phyloP scores from a whole-genome alignment of 2,888 invertebrate species.

The Theretra japonica region DNA sequence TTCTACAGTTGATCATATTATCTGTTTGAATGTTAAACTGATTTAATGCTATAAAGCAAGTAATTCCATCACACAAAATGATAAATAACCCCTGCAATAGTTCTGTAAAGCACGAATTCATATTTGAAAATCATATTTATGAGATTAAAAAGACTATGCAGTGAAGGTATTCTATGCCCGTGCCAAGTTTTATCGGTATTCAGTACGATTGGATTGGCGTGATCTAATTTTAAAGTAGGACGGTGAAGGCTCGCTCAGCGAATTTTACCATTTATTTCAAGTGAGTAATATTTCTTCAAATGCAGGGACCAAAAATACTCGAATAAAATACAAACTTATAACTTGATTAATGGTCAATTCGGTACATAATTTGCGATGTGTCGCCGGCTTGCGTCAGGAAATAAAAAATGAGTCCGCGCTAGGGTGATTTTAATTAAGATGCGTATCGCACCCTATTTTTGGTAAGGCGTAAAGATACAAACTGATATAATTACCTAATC shows the following conservation, averaged over 20 bases:
- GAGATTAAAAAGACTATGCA: slow-evolving; percentile 5
- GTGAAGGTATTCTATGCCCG: background rate
- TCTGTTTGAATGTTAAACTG: no score
- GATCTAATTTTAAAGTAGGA: slow-evolving; percentile 7
- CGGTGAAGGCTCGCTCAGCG: slow-evolving; percentile 9
- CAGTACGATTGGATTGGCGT: slow-evolving; percentile 9
- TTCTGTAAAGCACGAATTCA: background rate
- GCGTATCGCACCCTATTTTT: background rate
- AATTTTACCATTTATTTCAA: slow-evolving; percentile 13
- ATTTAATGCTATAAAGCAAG: background rate
- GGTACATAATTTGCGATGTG: background rate
- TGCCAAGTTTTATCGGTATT: slow-evolving; percentile 10
- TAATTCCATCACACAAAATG: background rate
- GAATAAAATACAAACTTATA: background rate
- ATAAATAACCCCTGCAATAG: background rate
- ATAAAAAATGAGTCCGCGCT: background rate
- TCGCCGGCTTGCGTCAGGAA: background rate
- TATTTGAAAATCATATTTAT: background rate
- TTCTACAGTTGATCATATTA: no score
- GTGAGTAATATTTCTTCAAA: background rate
- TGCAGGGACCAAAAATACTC: background rate
- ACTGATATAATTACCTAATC: background rate
- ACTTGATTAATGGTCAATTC: slow-evolving; percentile 3
- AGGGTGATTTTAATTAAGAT: slow-evolving; percentile 15
- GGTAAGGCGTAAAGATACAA: slow-evolving; percentile 35